Percentiles rank a stretch among this genome's conserved stretches.
Evolutionary conservation across 2,888 invertebrate genomes (phyloP).

Genomic region (Pollenia angustigena): DNA sequence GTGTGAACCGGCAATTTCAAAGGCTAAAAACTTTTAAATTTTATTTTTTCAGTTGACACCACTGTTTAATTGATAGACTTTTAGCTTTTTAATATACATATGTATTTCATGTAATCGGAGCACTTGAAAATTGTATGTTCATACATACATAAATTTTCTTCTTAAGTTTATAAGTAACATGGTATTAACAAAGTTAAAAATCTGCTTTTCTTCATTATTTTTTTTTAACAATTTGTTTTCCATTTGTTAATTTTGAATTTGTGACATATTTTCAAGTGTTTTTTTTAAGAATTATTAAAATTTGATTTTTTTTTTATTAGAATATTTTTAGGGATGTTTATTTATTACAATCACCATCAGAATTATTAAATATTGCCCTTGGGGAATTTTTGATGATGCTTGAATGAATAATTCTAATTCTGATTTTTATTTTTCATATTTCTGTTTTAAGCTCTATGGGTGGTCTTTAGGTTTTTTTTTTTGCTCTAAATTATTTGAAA

Average conservation of each 20-base stretch:
- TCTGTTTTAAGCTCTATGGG: constrained; percentile 49
- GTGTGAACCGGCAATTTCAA: no score
- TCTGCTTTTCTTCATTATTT: neutral
- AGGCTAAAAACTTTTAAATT: no score
- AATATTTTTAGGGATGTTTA: constrained; percentile 53
- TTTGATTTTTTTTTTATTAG: constrained; percentile 5
- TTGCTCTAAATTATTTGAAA: neutral
- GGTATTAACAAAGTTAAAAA: neutral
- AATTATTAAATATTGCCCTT: constrained; percentile 36
- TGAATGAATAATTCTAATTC: constrained; percentile 27
- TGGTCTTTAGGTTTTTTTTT: constrained; percentile 37
- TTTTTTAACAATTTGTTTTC: neutral
- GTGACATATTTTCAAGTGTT: constrained; percentile 64
- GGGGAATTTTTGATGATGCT: constrained; percentile 52
- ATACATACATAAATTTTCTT: neutral
- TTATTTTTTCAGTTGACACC: no score
- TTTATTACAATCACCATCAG: constrained; percentile 17
- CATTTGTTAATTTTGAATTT: constrained; percentile 7
- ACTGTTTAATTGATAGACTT: neutral
- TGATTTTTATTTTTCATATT: constrained; percentile 6
- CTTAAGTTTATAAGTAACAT: neutral
- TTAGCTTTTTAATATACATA: neutral
- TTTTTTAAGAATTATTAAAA: neutral
- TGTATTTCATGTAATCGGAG: neutral
- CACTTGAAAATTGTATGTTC: neutral